These are phyloP conservation scores for Drosophila bocki DNA, from an alignment of 1,140 invertebrate genomes.

Conservation along the genomic window DNA sequence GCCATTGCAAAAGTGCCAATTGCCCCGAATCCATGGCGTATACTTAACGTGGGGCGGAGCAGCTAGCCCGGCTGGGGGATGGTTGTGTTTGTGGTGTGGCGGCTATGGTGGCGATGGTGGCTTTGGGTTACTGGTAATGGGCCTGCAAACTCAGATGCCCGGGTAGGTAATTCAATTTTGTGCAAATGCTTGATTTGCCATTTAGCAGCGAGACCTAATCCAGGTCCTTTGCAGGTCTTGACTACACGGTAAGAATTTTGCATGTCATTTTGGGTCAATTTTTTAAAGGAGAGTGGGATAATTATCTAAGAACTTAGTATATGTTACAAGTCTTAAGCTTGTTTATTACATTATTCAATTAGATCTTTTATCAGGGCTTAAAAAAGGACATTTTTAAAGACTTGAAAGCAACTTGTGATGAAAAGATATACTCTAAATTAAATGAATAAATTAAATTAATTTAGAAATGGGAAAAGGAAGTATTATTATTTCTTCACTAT, in stretches of 20 bases:
- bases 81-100: not conserved
- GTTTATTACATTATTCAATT: too few relatives aligned
- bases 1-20: constrained; percentile 71
- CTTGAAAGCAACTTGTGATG: too few relatives aligned
- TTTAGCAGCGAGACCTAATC: constrained; percentile 48
- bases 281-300: too few relatives aligned
- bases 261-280: not conserved
- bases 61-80: not conserved
- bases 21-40: constrained; percentile 68
- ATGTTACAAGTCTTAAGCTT: too few relatives aligned
- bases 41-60: constrained; percentile 61
- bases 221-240: not conserved
- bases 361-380: too few relatives aligned
- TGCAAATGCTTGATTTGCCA: constrained; percentile 66
- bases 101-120: not conserved
- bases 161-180: constrained; percentile 73
- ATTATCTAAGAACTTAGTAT: not conserved
- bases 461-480: too few relatives aligned
- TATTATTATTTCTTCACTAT: too few relatives aligned
- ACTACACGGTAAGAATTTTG: not conserved
- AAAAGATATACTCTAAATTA: too few relatives aligned
- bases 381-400: too few relatives aligned
- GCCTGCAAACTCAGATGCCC: constrained; percentile 48
- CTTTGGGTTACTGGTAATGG: constrained; percentile 12
- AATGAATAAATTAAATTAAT: too few relatives aligned